These are phyloP conservation scores for Belonocnema kinseyi DNA, from an alignment of 1,140 invertebrate genomes.

Conservation along the genomic window DNA sequence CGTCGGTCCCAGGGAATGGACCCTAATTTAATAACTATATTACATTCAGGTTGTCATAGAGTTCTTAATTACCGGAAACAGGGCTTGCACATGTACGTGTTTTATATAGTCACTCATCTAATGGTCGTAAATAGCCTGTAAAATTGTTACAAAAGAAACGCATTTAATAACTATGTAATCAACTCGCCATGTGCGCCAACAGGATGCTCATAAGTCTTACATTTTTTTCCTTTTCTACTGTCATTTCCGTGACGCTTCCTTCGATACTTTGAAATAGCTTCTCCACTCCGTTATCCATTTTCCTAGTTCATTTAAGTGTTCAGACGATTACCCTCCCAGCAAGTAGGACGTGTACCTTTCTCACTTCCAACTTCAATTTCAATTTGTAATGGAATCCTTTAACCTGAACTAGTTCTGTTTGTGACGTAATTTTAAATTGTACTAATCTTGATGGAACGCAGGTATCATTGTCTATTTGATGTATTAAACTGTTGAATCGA, in stretches of 20 bases:
- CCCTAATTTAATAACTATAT: background rate
- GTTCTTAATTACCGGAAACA: background rate
- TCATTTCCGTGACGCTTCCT: slow-evolving; percentile 29
- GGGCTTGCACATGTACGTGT: background rate
- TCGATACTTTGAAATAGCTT: slow-evolving; percentile 1
- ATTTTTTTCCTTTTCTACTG: slow-evolving; percentile 10
- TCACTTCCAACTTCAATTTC: slow-evolving; percentile 3
- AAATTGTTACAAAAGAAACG: slow-evolving; percentile 31
- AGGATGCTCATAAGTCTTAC: slow-evolving; percentile 23
- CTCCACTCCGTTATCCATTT: background rate
- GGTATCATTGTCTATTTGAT: background rate
- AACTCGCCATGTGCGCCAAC: slow-evolving; percentile 30
- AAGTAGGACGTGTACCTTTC: slow-evolving; percentile 9
- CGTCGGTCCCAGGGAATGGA: background rate
- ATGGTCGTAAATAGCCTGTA: slow-evolving; percentile 30
- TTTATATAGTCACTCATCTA: slow-evolving; percentile 17
- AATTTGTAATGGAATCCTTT: slow-evolving; percentile 7
- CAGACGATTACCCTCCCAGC: background rate
- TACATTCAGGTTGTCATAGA: slow-evolving; percentile 11
- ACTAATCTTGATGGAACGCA: background rate
- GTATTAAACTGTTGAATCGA: too few relatives aligned
- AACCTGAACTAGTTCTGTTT: slow-evolving; percentile 5
- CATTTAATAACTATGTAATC: slow-evolving; percentile 31
- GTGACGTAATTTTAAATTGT: background rate
- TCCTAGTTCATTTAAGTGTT: background rate